Conservation (phyloP, 2,888 invertebrate genomes). For the Siphlonurus alternatus region DNA sequence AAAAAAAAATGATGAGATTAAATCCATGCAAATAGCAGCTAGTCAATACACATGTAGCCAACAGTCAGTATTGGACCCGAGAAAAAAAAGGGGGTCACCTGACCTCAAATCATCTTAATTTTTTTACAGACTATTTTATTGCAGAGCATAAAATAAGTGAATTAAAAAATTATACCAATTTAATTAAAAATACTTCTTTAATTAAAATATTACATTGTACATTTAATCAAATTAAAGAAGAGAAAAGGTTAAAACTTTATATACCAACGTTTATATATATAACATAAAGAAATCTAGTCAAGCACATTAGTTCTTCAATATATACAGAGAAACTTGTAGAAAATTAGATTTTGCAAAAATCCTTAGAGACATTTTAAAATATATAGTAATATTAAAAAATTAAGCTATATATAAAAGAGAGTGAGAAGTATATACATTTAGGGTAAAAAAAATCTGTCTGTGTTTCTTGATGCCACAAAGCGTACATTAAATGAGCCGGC, state of each 20-base stretch:
- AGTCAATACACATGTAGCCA: too few species aligned
- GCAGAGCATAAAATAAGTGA: too few species aligned
- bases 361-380: not conserved
- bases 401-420: not conserved
- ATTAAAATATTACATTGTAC: not conserved
- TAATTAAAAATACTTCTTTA: not conserved
- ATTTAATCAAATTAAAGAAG: not conserved
- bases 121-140: too few species aligned
- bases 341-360: not conserved
- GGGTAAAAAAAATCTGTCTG: not conserved
- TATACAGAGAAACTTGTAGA: not conserved
- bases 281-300: not conserved
- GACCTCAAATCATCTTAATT: too few species aligned
- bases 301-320: not conserved
- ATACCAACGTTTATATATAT: not conserved
- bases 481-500: slow-evolving; percentile 9
- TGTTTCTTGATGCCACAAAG: slow-evolving; percentile 6
- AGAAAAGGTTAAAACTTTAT: not conserved
- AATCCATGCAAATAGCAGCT: too few species aligned
- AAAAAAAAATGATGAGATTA: too few species aligned
- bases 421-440: not conserved
- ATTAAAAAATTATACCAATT: not conserved
- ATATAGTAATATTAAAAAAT: not conserved
- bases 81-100: too few species aligned
- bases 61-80: too few species aligned